Conservation (phyloP, 1,140 invertebrate species). For the Neoseiulus cucumeris region DNA sequence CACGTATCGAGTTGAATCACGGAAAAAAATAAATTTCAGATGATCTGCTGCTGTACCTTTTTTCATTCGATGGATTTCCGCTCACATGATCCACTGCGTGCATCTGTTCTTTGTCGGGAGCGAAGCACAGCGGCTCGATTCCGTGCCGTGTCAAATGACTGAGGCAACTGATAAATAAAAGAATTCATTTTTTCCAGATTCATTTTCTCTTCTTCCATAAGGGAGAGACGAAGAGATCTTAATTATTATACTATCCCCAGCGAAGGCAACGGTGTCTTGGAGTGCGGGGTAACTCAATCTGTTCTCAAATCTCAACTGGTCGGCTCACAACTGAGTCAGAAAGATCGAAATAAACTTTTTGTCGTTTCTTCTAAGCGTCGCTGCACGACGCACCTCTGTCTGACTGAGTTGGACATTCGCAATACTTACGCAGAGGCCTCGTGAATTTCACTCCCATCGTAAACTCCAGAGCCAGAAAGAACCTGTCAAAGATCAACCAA, state of each 20-base stretch:
- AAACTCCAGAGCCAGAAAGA: conserved; percentile 38
- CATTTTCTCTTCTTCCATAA: no score
- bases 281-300: no score
- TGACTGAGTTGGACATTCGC: neutral
- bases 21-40: neutral
- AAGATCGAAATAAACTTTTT: neutral
- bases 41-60: no score
- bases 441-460: conserved; percentile 40
- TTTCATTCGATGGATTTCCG: conserved; percentile 21
- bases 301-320: no score
- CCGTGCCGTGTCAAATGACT: conserved; percentile 33
- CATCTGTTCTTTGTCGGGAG: conserved; percentile 34
- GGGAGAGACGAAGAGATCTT: no score
- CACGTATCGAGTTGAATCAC: no score
- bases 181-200: neutral
- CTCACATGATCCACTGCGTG: conserved; percentile 36
- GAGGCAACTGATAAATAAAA: conserved; percentile 23
- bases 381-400: no score
- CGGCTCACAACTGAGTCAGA: neutral
- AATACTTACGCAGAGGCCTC: conserved; percentile 35
- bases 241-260: no score
- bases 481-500: conserved; percentile 25
- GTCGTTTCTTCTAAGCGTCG: neutral
- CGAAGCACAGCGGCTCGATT: conserved; percentile 34
- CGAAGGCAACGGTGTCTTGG: no score